Conservation (phyloP, 2,113 vertebrate species). For the Callithrix jacchus region DNA sequence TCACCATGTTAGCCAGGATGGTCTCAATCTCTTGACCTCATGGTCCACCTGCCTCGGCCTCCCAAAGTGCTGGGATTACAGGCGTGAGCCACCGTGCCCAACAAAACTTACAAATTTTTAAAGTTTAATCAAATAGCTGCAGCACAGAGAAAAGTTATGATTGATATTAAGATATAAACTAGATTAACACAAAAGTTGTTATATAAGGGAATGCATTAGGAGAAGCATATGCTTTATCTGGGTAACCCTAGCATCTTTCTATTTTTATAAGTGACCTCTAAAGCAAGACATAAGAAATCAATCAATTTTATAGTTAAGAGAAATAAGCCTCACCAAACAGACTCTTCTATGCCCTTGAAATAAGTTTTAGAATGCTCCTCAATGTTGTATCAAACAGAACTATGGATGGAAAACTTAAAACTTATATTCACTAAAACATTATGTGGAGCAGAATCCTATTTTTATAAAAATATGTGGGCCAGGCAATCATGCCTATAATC, state of each 20-base stretch:
- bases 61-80: too few relatives aligned
- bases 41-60: too few relatives aligned
- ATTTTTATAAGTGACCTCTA: slow-evolving; percentile 17
- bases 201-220: background rate
- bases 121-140: background rate
- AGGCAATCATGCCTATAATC: too few relatives aligned
- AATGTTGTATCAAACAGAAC: background rate
- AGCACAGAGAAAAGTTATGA: background rate
- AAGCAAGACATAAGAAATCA: background rate
- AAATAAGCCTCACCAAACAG: slow-evolving; percentile 33
- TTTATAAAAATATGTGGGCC: background rate
- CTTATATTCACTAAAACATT: background rate
- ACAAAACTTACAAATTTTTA: background rate
- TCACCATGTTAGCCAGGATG: too few relatives aligned
- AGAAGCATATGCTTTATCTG: background rate
- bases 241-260: background rate
- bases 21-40: too few relatives aligned
- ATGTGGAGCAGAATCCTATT: background rate
- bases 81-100: too few relatives aligned
- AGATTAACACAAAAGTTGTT: slow-evolving; percentile 20
- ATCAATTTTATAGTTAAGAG: slow-evolving; percentile 5
- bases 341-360: background rate
- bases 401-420: background rate
- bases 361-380: background rate
- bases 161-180: slow-evolving; percentile 19